Conservation (phyloP, 2,113 vertebrate species). For the Oophaga pumilio region DNA sequence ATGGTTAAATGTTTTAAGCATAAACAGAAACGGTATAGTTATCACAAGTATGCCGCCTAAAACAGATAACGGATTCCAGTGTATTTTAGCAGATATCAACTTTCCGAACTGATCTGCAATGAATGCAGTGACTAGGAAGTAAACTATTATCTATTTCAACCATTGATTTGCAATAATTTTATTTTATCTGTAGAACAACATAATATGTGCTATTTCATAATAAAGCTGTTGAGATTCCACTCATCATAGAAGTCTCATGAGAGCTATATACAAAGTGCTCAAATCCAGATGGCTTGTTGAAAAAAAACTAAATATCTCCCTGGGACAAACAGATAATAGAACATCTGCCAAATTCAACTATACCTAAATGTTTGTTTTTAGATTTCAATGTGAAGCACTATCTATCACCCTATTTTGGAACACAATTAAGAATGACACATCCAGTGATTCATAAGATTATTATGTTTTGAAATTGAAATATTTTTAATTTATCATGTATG, state of each 20-base stretch:
- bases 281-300: slow-evolving; percentile 38
- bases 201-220: slow-evolving; percentile 8
- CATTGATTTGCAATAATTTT: slow-evolving; percentile 10
- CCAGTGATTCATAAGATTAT: background rate
- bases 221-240: background rate
- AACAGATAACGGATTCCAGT: background rate
- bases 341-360: slow-evolving; percentile 18
- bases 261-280: background rate
- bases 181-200: background rate
- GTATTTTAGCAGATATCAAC: background rate
- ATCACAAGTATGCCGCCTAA: background rate
- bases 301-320: background rate
- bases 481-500: background rate
- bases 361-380: slow-evolving; percentile 27
- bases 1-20: background rate
- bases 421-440: slow-evolving; percentile 22
- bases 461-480: background rate
- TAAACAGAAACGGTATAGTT: background rate
- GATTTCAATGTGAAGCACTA: background rate
- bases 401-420: slow-evolving; percentile 23
- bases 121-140: background rate
- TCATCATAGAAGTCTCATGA: background rate
- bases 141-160: background rate
- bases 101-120: background rate
- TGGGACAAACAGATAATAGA: slow-evolving; percentile 11